Evolutionary conservation across 2,888 invertebrate species (phyloP).

Genomic region (Thysanoteuthis rhombus): DNA sequence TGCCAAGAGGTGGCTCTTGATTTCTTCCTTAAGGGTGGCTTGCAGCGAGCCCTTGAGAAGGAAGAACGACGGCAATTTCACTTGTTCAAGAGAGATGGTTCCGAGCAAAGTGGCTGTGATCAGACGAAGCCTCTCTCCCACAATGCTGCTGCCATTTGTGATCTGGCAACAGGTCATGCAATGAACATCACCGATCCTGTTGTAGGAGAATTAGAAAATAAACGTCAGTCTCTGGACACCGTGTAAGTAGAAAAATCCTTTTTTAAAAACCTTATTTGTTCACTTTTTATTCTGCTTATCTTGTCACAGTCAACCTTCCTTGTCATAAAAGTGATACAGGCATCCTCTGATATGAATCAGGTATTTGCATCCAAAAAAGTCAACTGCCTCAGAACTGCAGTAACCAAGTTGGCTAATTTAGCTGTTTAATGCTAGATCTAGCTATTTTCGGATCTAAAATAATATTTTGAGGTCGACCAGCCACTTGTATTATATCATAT

Average conservation of each 20-base stretch:
- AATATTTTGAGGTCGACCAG: no score
- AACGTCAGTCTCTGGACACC: neutral
- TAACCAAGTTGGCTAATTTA: no score
- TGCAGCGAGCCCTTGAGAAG: constrained; percentile 56
- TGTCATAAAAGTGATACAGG: no score
- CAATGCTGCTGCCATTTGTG: neutral
- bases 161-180: neutral
- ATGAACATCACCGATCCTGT: neutral
- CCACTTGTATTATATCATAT: no score
- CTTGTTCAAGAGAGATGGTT: neutral
- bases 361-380: no score
- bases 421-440: no score
- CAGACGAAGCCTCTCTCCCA: neutral
- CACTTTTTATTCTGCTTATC: no score
- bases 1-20: constrained; percentile 55
- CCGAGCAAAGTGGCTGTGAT: neutral
- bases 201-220: neutral
- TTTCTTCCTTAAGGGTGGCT: constrained; percentile 58
- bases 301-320: no score
- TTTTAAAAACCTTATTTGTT: neutral
- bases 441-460: no score
- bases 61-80: constrained; percentile 38
- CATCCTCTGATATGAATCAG: no score
- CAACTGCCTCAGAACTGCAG: no score
- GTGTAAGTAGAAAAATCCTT: neutral